Percentiles rank a stretch among this genome's conserved stretches.
Conservation (phyloP, 2,113 vertebrate species). For the Catharus bicknelli region DNA sequence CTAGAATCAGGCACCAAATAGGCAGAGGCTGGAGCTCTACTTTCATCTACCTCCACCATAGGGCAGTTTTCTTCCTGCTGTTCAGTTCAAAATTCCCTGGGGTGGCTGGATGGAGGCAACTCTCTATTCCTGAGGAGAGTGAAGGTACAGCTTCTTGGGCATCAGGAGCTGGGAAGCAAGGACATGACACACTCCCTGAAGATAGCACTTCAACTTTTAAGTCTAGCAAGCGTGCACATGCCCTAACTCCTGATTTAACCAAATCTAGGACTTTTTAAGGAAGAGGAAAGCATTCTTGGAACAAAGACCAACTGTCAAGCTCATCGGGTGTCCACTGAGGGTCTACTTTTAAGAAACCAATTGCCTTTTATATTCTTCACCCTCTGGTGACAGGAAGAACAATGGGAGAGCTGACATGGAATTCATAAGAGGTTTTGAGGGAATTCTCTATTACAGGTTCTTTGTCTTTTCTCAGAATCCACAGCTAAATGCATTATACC, state of each 20-base stretch:
- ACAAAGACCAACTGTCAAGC: background rate
- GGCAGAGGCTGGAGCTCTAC: background rate
- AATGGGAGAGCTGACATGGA: background rate
- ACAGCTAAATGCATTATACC: background rate
- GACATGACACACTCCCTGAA: accelerated
- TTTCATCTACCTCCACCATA: background rate
- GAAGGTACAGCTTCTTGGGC: background rate
- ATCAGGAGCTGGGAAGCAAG: background rate
- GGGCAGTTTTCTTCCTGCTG: background rate
- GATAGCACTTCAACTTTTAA: background rate
- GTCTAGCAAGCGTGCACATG: background rate
- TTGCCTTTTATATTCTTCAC: background rate
- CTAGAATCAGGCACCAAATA: background rate
- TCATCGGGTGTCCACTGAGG: background rate
- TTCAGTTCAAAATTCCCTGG: background rate
- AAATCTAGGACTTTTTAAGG: background rate
- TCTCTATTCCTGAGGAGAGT: background rate
- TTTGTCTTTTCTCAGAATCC: background rate
- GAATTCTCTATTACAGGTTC: background rate
- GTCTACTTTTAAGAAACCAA: background rate
- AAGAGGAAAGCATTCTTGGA: background rate
- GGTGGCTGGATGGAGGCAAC: accelerated
- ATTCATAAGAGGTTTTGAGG: background rate
- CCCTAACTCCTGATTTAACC: background rate
- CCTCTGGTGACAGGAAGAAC: background rate